phyloP scores from a whole-genome alignment of 2,888 invertebrate species.

The Parascotia fuliginaria region DNA sequence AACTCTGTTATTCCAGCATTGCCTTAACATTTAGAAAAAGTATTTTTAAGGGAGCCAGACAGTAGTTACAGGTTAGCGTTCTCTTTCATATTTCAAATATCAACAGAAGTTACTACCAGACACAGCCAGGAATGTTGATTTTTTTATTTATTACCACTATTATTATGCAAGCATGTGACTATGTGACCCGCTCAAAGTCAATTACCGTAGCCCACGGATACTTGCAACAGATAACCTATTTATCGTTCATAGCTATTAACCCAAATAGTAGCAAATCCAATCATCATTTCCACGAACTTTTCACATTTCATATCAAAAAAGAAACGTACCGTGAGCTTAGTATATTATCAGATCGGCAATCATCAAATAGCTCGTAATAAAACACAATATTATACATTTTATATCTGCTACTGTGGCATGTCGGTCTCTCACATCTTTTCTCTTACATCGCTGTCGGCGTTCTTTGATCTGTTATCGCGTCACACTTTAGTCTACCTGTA shows the following conservation, averaged over 20 bases:
- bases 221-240: not conserved
- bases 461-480: conserved; percentile 70
- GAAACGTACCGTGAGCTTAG: conserved; percentile 30
- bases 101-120: too few species aligned
- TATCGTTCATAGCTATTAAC: not conserved
- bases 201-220: too few species aligned
- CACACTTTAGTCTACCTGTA: conserved; percentile 71
- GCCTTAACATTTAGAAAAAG: too few species aligned
- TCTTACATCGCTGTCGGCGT: conserved; percentile 60
- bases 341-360: conserved; percentile 49
- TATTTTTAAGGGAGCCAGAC: too few species aligned
- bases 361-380: conserved; percentile 64
- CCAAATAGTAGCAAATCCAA: conserved; percentile 3
- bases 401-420: conserved; percentile 68
- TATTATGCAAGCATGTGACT: too few species aligned
- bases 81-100: too few species aligned
- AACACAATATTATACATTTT: conserved; percentile 55
- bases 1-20: too few species aligned
- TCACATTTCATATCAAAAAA: conserved; percentile 9
- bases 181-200: too few species aligned
- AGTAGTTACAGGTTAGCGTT: too few species aligned
- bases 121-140: too few species aligned
- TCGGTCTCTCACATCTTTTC: conserved; percentile 64
- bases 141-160: too few species aligned
- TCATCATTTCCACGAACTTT: conserved; percentile 11